A percentile compares a stretch with the other conserved stretches of the same genome.
These are phyloP conservation scores for Poeciliopsis infans DNA, from an alignment of 2,797 vertebrate species.

Conservation along the genomic window DNA sequence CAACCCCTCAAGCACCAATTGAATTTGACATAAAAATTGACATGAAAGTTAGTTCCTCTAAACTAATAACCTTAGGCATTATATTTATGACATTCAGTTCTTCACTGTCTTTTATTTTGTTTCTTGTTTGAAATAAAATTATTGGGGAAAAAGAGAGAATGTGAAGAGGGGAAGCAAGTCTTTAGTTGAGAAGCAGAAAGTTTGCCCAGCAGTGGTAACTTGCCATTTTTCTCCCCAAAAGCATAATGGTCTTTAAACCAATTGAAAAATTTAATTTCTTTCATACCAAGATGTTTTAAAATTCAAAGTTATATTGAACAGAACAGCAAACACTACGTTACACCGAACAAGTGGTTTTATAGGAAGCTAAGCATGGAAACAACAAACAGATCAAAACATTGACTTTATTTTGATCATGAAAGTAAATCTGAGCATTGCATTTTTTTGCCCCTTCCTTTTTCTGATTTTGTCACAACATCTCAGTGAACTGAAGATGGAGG, in stretches of 20 bases:
- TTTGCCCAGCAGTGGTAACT: background rate
- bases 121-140: background rate
- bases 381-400: background rate
- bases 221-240: background rate
- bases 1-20: background rate
- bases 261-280: background rate
- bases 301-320: background rate
- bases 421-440: background rate
- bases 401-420: background rate
- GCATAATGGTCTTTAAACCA: background rate
- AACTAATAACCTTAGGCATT: background rate
- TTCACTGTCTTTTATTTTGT: background rate
- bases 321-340: background rate
- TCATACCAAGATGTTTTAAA: background rate
- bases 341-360: background rate
- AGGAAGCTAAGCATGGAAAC: background rate
- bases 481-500: slow-evolving; percentile 13
- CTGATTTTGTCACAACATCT: slow-evolving; percentile 7
- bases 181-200: background rate
- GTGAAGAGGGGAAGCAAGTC: background rate
- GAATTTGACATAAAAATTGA: background rate
- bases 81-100: background rate
- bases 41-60: no score
- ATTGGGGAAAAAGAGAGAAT: background rate
- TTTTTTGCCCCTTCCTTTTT: background rate